phyloP scores from a whole-genome alignment of 2,797 vertebrate species.

The Coluber constrictor region DNA sequence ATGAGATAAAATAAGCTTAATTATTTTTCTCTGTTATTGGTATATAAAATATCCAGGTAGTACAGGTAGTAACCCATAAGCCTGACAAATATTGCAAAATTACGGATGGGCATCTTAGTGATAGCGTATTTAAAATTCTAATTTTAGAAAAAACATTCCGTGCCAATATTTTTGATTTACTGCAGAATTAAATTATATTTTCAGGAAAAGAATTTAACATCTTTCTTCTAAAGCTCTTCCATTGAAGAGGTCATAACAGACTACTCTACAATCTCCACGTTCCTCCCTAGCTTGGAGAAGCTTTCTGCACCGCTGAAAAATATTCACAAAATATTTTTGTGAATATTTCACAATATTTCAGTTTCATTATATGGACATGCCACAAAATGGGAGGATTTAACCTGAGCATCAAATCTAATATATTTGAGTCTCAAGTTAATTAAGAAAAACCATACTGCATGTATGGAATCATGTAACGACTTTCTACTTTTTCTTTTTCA shows the following conservation, averaged over 20 bases:
- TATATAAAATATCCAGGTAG: background rate
- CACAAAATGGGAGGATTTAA: background rate
- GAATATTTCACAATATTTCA: background rate
- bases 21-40: background rate
- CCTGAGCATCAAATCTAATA: background rate
- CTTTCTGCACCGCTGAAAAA: background rate
- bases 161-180: background rate
- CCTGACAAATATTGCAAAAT: background rate
- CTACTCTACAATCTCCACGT: background rate
- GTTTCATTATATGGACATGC: background rate
- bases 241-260: background rate
- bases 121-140: background rate
- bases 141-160: background rate
- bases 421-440: background rate
- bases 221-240: background rate
- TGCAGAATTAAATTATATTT: background rate
- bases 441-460: background rate
- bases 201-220: background rate
- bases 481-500: background rate
- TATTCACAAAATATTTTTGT: background rate
- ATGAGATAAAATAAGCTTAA: background rate
- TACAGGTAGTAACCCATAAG: background rate
- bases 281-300: background rate
- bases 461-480: background rate
- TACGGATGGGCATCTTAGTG: background rate